Conservation (phyloP, 2,797 vertebrate genomes). For the Pipistrellus pipistrellus region DNA sequence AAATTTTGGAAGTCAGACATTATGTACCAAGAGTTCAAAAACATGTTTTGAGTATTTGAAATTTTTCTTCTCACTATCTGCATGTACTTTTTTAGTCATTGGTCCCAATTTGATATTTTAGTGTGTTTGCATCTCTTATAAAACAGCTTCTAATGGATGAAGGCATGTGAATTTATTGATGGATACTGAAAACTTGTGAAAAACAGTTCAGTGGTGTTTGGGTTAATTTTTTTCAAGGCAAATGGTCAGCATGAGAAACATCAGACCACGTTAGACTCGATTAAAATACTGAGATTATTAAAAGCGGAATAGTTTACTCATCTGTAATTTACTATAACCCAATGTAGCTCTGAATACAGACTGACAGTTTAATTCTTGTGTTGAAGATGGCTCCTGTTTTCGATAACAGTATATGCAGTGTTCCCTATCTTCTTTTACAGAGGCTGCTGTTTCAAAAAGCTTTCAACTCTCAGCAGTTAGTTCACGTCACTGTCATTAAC, state of each 20-base stretch:
- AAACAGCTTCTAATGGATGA: background rate
- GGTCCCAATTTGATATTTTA: conserved; percentile 32
- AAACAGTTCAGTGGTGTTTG: background rate
- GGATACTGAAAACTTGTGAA: background rate
- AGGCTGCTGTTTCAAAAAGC: conserved; percentile 96
- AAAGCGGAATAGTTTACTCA: background rate
- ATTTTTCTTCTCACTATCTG: background rate
- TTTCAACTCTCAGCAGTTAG: conserved; percentile 98
- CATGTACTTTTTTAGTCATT: conserved; percentile 28
- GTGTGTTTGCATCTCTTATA: background rate
- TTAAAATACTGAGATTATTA: background rate
- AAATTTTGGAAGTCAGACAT: conserved; percentile 34
- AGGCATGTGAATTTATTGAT: background rate
- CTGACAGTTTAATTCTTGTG: conserved; percentile 4
- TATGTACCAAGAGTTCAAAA: conserved; percentile 19
- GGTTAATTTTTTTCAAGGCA: background rate
- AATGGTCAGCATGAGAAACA: background rate
- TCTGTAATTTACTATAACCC: background rate
- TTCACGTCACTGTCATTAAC: conserved; percentile 98
- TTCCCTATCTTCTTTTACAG: conserved; percentile 86
- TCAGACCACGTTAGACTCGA: background rate
- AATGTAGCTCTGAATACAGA: background rate
- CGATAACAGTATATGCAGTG: background rate
- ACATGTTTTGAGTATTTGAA: conserved; percentile 22
- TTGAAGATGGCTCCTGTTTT: background rate